Conservation (phyloP, 2,888 invertebrate genomes). For the Cheilosia grossa region DNA sequence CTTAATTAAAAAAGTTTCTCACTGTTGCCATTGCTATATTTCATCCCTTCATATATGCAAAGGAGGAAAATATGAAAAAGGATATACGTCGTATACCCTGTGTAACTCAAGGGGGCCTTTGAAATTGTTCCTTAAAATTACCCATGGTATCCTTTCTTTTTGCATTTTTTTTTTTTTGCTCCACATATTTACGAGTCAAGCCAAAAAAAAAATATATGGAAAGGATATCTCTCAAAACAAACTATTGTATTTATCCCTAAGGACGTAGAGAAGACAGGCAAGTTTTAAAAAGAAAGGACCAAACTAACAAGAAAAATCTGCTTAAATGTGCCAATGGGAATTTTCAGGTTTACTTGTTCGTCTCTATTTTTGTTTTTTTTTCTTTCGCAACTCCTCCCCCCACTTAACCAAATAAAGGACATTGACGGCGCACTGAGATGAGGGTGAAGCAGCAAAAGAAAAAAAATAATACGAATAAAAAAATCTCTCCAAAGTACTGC, state of each 20-base stretch:
- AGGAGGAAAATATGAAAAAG: conserved; percentile 55
- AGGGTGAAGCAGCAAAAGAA: conserved; percentile 23
- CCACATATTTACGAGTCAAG: conserved; percentile 55
- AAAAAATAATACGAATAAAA: conserved; percentile 22
- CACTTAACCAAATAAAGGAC: conserved; percentile 54
- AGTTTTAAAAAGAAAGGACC: conserved; percentile 27
- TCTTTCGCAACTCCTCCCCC: not conserved
- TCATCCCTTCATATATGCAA: conserved; percentile 14
- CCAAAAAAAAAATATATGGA: conserved; percentile 36
- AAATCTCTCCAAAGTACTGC: conserved; percentile 63
- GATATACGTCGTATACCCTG: conserved; percentile 36
- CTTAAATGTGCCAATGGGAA: conserved; percentile 73
- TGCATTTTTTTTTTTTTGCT: conserved; percentile 1
- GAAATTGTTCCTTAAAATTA: conserved; percentile 49
- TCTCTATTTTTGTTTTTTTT: not conserved
- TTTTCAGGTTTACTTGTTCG: conserved; percentile 10
- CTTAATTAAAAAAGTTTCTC: conserved; percentile 61
- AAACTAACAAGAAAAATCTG: conserved; percentile 71
- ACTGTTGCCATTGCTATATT: conserved; percentile 26
- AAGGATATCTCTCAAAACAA: conserved; percentile 60
- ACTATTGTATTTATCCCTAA: conserved; percentile 58
- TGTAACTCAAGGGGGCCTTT: conserved; percentile 58
- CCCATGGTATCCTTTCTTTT: conserved; percentile 43
- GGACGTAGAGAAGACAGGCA: conserved; percentile 31
- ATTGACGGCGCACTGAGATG: conserved; percentile 7